Conservation (phyloP, 2,797 vertebrate genomes). For the Sebastes matsubarae region DNA sequence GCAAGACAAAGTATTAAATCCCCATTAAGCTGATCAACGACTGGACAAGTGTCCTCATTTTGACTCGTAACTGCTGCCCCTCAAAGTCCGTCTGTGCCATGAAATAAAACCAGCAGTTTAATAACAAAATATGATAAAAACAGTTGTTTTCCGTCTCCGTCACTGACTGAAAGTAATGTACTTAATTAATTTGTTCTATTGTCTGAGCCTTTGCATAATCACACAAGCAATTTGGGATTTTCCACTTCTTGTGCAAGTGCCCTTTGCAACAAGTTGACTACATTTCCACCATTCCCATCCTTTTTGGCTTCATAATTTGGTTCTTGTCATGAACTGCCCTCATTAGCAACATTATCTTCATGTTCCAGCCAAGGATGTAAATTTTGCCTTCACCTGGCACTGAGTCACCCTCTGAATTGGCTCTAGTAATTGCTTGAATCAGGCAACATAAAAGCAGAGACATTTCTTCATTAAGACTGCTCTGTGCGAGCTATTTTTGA, state of each 20-base stretch:
- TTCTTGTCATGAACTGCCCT: slow-evolving; percentile 66
- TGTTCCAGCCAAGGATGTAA: slow-evolving; percentile 65
- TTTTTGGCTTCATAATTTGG: slow-evolving; percentile 64
- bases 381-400: slow-evolving; percentile 66
- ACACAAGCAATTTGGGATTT: slow-evolving; percentile 39
- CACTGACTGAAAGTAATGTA: neutral
- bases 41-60: slow-evolving; percentile 65
- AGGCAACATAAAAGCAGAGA: slow-evolving; percentile 61
- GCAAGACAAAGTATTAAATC: slow-evolving; percentile 72
- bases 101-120: slow-evolving; percentile 29
- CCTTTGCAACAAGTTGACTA: slow-evolving; percentile 45
- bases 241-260: slow-evolving; percentile 33
- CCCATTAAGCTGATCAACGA: slow-evolving; percentile 74
- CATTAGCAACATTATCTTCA: slow-evolving; percentile 71
- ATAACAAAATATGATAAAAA: slow-evolving; percentile 18
- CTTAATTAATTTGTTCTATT: slow-evolving; percentile 33
- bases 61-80: slow-evolving; percentile 34
- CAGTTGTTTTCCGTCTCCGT: slow-evolving; percentile 11
- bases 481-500: slow-evolving; percentile 44
- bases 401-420: slow-evolving; percentile 57
- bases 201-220: slow-evolving; percentile 40
- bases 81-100: slow-evolving; percentile 32
- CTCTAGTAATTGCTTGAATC: slow-evolving; percentile 68
- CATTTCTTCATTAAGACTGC: slow-evolving; percentile 53
- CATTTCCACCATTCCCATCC: slow-evolving; percentile 45